Base-by-base conservation (phyloP, 2,113 vertebrate species). In the Pelecanus crispus region DNA sequence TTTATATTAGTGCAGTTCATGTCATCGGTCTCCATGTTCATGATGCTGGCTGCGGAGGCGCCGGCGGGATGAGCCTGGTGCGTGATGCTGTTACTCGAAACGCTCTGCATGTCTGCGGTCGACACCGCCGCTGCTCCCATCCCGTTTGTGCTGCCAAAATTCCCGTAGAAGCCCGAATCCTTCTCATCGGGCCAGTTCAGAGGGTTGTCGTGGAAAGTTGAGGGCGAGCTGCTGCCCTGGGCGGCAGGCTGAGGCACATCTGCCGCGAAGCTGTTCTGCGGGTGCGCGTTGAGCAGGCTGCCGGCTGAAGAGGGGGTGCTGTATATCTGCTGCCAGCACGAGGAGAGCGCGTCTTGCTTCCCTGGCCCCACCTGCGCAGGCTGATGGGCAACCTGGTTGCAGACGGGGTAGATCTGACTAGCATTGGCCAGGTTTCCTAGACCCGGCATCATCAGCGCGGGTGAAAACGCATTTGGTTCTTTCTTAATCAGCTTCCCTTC, bases 401-500 rank as follows among this genome's bases (percentile, higher is more conserved):
- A 95, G 95, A 56, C 89, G 28, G 70, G 87, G 56, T 52, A 97
- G 75, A 89, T 42, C 93, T 95, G 97, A 49, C 88, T 59, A 5
- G 94, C 2, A 88, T 20, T 82, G 81, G 84, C 56, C 65, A 95
- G 66, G 53, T 82, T 18, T 70, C 96, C 94, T 2, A 97, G 6
- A 31, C 92, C 87, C 1, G 98, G 78, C 94, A 96, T 72, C 81
- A 95, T 63, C 87, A 87, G 70, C 6, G 95, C 0, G 44, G 91
- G 65, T 19, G 97, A n/a, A 86, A 97, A 98, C 68, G 96, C 6
- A 73, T 92, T 97, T 16, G 97, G 95, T 62, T 98, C 98, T 98
- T 98, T 98, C 95, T 98, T 98, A 81, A 98, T 98, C 49, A 95
- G 67, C 95, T 98, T 97, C 94, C 95, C 96, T 84, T 98, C 98